Evolutionary conservation across 1,140 invertebrate genomes (phyloP).

Genomic region (Drosophila pseudoobscura): DNA sequence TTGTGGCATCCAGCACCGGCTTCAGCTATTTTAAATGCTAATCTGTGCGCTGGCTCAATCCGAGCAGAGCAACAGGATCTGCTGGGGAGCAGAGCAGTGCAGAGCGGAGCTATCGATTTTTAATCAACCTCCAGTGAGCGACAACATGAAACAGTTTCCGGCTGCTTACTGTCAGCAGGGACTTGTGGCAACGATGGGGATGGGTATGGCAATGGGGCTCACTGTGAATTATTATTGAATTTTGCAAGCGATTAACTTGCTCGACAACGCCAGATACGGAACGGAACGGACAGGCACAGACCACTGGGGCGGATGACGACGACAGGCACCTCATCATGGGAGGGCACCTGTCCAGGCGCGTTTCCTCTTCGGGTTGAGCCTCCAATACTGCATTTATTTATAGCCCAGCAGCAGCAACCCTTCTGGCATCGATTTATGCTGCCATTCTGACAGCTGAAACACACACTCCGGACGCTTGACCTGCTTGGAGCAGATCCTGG

Average conservation of each 20-base stretch:
- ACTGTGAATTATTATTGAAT: constrained; percentile 79
- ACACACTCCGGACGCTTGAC: constrained; percentile 26
- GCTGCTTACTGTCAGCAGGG: constrained; percentile 57
- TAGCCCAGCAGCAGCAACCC: constrained; percentile 35
- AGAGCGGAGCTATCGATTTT: constrained; percentile 68
- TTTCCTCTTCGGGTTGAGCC: constrained; percentile 6
- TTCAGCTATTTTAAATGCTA: constrained; percentile 71
- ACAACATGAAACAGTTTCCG: constrained; percentile 80
- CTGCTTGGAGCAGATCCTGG: constrained; percentile 35
- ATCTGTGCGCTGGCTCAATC: constrained; percentile 56
- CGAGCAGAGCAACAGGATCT: constrained; percentile 40
- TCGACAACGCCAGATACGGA: constrained; percentile 28
- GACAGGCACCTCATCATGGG: not conserved
- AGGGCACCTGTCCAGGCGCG: constrained; percentile 15
- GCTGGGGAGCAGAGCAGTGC: constrained; percentile 9
- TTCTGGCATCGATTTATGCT: constrained; percentile 46
- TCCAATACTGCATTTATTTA: constrained; percentile 37
- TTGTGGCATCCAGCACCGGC: constrained; percentile 24
- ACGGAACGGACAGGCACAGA: not conserved
- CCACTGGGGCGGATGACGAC: constrained; percentile 20
- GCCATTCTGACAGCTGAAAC: constrained; percentile 30
- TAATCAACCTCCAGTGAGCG: constrained; percentile 62
- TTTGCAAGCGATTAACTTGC: constrained; percentile 83
- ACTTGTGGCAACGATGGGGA: constrained; percentile 13
- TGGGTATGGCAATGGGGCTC: not conserved